phyloP scores from a whole-genome alignment of 2,113 vertebrate species.

The Pachypanchax playfairii region DNA sequence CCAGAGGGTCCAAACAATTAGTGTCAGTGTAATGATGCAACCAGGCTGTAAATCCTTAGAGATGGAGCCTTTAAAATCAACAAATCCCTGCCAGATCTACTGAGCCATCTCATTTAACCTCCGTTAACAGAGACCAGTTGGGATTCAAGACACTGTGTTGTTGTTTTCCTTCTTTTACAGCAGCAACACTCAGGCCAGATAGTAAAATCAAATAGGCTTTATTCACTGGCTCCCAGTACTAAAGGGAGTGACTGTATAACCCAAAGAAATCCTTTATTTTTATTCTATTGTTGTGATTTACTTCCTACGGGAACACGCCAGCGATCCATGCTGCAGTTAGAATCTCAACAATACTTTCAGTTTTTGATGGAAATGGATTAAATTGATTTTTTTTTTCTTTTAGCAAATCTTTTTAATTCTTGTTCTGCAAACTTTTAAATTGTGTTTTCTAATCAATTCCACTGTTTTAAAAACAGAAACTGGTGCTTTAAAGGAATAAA shows the following conservation, averaged over 20 bases:
- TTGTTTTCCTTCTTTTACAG: slow-evolving; percentile 40
- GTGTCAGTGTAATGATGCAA: slow-evolving; percentile 64
- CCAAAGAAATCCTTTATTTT: slow-evolving; percentile 52
- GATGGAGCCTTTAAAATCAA: slow-evolving; percentile 55
- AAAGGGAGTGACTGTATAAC: slow-evolving; percentile 50
- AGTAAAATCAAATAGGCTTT: slow-evolving; percentile 51
- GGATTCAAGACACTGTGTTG: slow-evolving; percentile 66
- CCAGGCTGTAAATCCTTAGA: slow-evolving; percentile 41
- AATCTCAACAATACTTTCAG: no score
- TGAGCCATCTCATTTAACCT: slow-evolving; percentile 58
- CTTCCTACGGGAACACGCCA: slow-evolving; percentile 18
- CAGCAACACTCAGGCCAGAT: slow-evolving; percentile 45
- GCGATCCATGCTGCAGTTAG: neutral
- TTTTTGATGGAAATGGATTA: neutral
- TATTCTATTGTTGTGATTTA: slow-evolving; percentile 43
- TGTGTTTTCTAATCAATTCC: no score
- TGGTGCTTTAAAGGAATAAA: no score
- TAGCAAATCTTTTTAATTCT: no score
- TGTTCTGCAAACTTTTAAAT: neutral
- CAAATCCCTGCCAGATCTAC: slow-evolving; percentile 58
- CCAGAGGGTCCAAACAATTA: slow-evolving; percentile 47
- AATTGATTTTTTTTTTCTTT: no score
- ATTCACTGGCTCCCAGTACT: slow-evolving; percentile 61
- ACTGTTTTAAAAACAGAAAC: no score
- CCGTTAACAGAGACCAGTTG: slow-evolving; percentile 55